Base-by-base conservation (phyloP, 2,113 vertebrate genomes). In the Neodontobutis hainanensis region DNA sequence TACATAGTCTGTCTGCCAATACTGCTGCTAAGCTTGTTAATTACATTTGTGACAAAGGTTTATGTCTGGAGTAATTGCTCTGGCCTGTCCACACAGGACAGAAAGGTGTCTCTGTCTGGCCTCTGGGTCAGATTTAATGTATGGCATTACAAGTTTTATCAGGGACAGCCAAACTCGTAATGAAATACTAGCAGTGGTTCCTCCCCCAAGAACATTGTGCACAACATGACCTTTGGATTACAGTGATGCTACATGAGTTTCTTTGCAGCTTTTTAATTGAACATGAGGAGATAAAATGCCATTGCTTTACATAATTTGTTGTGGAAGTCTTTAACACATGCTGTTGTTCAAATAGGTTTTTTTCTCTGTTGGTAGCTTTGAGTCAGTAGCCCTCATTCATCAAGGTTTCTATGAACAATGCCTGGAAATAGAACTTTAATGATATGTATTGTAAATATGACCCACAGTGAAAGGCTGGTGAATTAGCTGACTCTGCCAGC, bases 41-140 rank as follows among this genome's bases (percentile, higher is more conserved):
- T 87, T 89, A 82, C 27, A 32, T 65, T 9, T 42, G 79, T 75
- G 74, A 87, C 87, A 85, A 75, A 69, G 79, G 77, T 85, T 77
- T 73, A 70, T 19, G 80, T 82, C 65, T 70, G 80, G 85, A 82
- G 62, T 85, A 88, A 88, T 87, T 88, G 81, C 78, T 87, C 77
- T 58, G 65, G 72, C 59, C 74, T 62, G 72, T 76, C 73, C 77
- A 63, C 63, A 78, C 67, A 68, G 74, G 75, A 80, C 74, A 53
- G 38, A 66, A 68, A 65, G 81, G 62, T 72, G 71, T 47, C 10
- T 63, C 52, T 36, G 69, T 56, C 56, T 85, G 87, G 73, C 82
- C 82, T 77, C 56, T 10, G 53, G 81, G 77, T 80, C 64, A 77
- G 86, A 89, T 81, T 67, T 80, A 67, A 68, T 46, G 35, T 59